These are phyloP conservation scores for Apodemia hepburni DNA, from an alignment of 2,888 invertebrate species.

Conservation along the genomic window DNA sequence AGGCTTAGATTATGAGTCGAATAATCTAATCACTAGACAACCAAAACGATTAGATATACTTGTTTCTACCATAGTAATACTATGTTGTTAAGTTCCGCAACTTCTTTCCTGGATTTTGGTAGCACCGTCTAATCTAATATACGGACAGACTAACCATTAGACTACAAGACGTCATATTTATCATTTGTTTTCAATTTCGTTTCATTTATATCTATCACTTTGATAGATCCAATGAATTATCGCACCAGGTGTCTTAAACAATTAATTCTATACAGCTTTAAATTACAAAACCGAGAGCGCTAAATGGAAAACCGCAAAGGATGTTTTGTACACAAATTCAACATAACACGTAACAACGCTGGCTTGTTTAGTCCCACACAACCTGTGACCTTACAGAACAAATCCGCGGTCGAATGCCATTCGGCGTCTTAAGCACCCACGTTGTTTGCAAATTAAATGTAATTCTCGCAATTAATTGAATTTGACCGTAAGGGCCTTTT, in stretches of 20 bases:
- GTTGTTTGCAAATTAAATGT: constrained; percentile 12
- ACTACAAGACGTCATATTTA: too few species aligned
- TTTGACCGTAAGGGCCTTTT: constrained; percentile 5
- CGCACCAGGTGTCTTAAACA: not conserved
- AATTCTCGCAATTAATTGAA: constrained; percentile 7
- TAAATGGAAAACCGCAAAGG: not conserved
- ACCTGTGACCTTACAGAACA: constrained; percentile 9
- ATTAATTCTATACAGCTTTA: not conserved
- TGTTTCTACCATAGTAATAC: too few species aligned
- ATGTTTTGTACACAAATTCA: not conserved
- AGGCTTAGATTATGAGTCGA: too few species aligned
- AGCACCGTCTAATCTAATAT: too few species aligned
- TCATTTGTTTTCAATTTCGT: not conserved
- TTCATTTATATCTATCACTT: not conserved
- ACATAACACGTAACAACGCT: not conserved
- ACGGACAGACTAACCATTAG: too few species aligned
- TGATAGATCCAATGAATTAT: not conserved
- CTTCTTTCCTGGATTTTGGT: too few species aligned
- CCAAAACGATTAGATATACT: too few species aligned
- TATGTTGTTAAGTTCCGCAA: too few species aligned
- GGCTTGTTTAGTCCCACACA: constrained; percentile 9
- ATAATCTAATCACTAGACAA: too few species aligned
- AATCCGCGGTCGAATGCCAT: constrained; percentile 30
- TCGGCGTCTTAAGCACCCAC: constrained; percentile 43
- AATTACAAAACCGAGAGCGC: not conserved